Percentiles rank a stretch among this genome's conserved stretches.
Conservation (phyloP, 2,113 vertebrate species). For the Phrynosoma blainvillii region DNA sequence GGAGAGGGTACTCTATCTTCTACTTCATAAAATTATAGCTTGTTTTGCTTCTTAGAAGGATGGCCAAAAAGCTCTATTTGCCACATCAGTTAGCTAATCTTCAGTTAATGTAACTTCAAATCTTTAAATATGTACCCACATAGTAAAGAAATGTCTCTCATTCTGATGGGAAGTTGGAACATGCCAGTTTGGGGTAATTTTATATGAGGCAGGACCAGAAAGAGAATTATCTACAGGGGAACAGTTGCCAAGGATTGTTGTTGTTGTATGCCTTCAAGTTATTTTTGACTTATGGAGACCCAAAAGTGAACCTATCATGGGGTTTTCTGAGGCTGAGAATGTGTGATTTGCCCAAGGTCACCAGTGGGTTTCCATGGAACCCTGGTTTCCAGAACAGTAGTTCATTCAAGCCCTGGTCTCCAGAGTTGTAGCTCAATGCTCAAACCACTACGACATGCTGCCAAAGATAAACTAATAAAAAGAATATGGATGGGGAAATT, state of each 20-base stretch:
- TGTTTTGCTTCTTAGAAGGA: neutral
- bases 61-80: neutral
- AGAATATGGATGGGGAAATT: too few relatives aligned
- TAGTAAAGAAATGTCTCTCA: neutral
- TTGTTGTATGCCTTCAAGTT: too few relatives aligned
- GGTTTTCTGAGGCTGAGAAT: too few relatives aligned
- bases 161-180: neutral
- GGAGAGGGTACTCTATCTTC: too few relatives aligned
- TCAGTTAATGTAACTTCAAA: neutral
- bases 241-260: neutral
- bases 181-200: neutral
- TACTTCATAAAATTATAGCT: neutral
- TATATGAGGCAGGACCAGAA: neutral
- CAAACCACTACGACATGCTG: neutral
- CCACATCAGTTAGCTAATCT: neutral
- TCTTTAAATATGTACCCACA: neutral
- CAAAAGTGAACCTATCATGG: too few relatives aligned
- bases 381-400: too few relatives aligned
- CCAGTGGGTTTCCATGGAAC: too few relatives aligned
- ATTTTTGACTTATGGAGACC: too few relatives aligned
- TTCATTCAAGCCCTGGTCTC: too few relatives aligned
- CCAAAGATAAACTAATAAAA: neutral
- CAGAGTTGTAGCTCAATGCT: too few relatives aligned
- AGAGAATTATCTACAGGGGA: neutral
- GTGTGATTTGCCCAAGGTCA: too few relatives aligned